phyloP scores from a whole-genome alignment of 2,888 invertebrate genomes.

The Orchesellides sinensis region DNA sequence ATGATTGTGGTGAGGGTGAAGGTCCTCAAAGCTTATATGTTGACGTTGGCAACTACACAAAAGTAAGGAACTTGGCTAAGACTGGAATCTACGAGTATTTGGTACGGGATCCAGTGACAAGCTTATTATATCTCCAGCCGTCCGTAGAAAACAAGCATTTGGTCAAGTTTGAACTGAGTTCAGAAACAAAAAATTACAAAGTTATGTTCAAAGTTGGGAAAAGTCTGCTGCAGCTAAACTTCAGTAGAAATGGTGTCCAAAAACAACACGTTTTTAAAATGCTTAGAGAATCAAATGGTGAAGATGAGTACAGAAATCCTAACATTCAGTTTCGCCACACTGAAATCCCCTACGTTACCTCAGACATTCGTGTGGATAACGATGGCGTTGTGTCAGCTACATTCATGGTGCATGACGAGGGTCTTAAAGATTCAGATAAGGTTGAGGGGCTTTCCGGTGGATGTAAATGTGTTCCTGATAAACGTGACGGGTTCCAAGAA shows the following conservation, averaged over 20 bases:
- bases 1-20: neutral
- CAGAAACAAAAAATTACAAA: neutral
- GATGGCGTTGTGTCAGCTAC: slow-evolving; percentile 10
- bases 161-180: neutral
- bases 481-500: neutral
- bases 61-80: neutral
- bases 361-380: neutral
- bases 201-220: no score
- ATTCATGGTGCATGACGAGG: neutral
- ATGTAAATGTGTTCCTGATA: slow-evolving; percentile 14
- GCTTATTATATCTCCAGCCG: neutral
- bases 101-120: neutral
- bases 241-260: neutral
- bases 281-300: neutral
- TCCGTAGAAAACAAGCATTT: neutral
- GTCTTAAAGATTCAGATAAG: neutral
- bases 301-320: neutral
- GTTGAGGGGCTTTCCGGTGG: slow-evolving; percentile 9
- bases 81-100: neutral
- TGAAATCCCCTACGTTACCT: neutral
- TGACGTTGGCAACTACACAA: neutral
- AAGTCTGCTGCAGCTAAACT: neutral
- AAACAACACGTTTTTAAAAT: neutral
- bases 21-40: neutral
- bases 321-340: neutral